Percentiles rank a stretch among this genome's conserved stretches.
Evolutionary conservation across 2,797 vertebrate species (phyloP).

Genomic region (Falco biarmicus): DNA sequence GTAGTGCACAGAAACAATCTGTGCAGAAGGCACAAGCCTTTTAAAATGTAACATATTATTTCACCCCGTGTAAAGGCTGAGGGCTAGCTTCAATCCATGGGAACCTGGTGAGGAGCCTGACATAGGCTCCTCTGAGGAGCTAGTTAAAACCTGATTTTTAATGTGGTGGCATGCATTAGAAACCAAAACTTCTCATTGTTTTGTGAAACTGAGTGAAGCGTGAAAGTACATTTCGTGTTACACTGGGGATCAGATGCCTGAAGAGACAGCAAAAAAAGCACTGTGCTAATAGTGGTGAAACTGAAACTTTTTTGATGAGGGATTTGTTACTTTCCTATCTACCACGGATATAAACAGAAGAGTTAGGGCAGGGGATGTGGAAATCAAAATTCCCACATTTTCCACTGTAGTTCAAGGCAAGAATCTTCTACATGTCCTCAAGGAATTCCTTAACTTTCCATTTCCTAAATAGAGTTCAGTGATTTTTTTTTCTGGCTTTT

Average conservation of each 20-base stretch:
- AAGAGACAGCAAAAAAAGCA: background rate
- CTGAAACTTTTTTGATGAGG: background rate
- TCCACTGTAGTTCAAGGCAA: background rate
- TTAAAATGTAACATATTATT: background rate
- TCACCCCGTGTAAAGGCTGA: background rate
- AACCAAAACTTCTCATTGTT: background rate
- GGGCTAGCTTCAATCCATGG: background rate
- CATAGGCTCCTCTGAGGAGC: background rate
- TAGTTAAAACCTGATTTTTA: background rate
- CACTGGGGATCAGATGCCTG: background rate
- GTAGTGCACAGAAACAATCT: background rate
- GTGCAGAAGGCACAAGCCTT: background rate
- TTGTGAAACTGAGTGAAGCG: background rate
- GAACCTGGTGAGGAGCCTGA: background rate
- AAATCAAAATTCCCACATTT: background rate
- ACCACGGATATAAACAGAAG: background rate
- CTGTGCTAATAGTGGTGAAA: background rate
- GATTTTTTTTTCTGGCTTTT: background rate
- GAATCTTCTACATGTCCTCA: background rate
- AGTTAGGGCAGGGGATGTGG: background rate
- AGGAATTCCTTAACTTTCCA: background rate
- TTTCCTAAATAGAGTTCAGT: background rate
- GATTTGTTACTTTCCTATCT: background rate
- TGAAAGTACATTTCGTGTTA: background rate
- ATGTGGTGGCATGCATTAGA: background rate